Evolutionary conservation across 2,113 vertebrate species (phyloP).

Genomic region (Chaenogobius annularis): DNA sequence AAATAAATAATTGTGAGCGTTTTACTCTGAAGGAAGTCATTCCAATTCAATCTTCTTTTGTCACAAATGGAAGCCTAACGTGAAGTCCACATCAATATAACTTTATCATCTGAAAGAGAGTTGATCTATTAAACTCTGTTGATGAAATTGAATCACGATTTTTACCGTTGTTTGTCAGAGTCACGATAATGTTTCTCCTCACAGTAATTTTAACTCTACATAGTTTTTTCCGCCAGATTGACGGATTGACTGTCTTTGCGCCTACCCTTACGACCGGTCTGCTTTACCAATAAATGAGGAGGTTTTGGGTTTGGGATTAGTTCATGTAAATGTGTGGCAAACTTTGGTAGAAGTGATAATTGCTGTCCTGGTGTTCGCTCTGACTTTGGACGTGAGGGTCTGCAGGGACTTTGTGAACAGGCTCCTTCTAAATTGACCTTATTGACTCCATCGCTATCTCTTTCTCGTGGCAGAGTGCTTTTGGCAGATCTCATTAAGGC

Average conservation of each 20-base stretch:
- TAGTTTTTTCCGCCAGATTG: neutral
- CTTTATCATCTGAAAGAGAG: too few species aligned
- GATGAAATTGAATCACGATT: too few species aligned
- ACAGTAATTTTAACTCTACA: neutral
- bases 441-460: slow-evolving; percentile 58
- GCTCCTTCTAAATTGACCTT: slow-evolving; percentile 53
- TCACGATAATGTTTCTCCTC: neutral
- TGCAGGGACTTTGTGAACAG: slow-evolving; percentile 38
- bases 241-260: neutral
- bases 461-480: slow-evolving; percentile 60
- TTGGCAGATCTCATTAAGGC: slow-evolving; percentile 69
- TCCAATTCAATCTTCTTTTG: neutral
- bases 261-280: neutral
- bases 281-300: neutral
- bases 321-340: slow-evolving; percentile 8
- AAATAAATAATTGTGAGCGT: too few species aligned
- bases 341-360: slow-evolving; percentile 27
- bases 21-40: too few species aligned
- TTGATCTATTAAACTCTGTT: too few species aligned
- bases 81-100: too few species aligned
- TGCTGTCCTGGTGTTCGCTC: slow-evolving; percentile 20
- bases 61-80: too few species aligned
- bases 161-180: too few species aligned
- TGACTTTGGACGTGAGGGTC: slow-evolving; percentile 21
- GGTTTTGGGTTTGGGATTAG: too few species aligned